A percentile compares a stretch with the other conserved stretches of the same genome.
Evolutionary conservation across 2,797 vertebrate genomes (phyloP).

Genomic region (Sebastes dallii): DNA sequence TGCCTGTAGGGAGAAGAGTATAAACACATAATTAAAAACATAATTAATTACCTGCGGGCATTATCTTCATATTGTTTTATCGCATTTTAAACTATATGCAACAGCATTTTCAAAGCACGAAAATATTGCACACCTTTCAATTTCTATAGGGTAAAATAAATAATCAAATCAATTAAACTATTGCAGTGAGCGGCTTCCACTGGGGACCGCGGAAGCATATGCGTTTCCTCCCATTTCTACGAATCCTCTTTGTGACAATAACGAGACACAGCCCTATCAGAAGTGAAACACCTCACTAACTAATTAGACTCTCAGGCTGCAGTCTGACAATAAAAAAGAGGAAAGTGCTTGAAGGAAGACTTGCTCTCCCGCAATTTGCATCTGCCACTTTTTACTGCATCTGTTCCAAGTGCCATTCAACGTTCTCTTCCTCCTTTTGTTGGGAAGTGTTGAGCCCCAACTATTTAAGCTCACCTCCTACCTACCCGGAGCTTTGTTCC

Average conservation of each 20-base stretch:
- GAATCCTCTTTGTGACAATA: conserved; percentile 74
- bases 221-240: conserved; percentile 54
- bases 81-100: conserved; percentile 33
- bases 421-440: conserved; percentile 82
- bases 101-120: conserved; percentile 24
- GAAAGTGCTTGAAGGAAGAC: conserved; percentile 81
- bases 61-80: conserved; percentile 46
- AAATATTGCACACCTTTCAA: conserved; percentile 22
- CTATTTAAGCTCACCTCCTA: conserved; percentile 99
- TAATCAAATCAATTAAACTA: conserved; percentile 59
- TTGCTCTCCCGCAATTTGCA: conserved; percentile 81
- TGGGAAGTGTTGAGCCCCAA: conserved; percentile 87
- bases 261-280: conserved; percentile 72
- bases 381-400: conserved; percentile 91
- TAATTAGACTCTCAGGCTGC: conserved; percentile 81
- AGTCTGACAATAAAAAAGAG: conserved; percentile 72
- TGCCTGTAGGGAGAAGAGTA: conserved; percentile 55
- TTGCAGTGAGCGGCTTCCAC: conserved; percentile 57
- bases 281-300: conserved; percentile 79
- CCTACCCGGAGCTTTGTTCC: conserved; percentile 92
- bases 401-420: conserved; percentile 91
- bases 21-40: conserved; percentile 66
- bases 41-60: conserved; percentile 64
- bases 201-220: conserved; percentile 65
- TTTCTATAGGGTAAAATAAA: conserved; percentile 62